Evolutionary conservation across 2,797 vertebrate genomes (phyloP), one percentile per base, ranked within the genome.

Genomic region (Spea hammondii): DNA sequence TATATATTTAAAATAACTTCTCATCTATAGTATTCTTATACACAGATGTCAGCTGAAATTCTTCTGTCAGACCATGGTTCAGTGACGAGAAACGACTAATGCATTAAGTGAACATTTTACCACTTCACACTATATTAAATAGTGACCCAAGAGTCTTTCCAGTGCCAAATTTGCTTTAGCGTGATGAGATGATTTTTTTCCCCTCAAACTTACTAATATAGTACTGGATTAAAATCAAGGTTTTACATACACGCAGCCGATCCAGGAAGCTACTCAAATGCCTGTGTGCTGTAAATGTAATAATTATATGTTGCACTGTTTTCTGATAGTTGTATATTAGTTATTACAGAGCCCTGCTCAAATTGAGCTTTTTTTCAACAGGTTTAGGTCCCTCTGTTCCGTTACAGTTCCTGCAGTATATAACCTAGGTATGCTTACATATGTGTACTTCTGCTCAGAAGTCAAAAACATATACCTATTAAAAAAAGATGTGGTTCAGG

Each of bases 101-200:
- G 70, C 70, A 78, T 78, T 72, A 78, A 66, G 55, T 78, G 60
- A 66, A 62, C 45, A 78, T 66, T 78, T 65, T 78, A 55, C 50
- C 71, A 69, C 60, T 78, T 78, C 62, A 66, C 76, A 78, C 76
- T 46, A n/a, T 78, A 78, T 78, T 72, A 78, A 78, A 78, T 72
- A 66, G 4, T 49, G 76, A 62, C 62, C 76, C 70, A 49, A 11
- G 70, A 78, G 76, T 72, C 62, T 57, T n/a, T 9, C 57, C 55
- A 17, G 45, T 72, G 76, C 76, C 69, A 78, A 66, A 66, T 72
- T 72, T 78, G 51, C 57, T 57, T 78, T 57, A 66, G 47, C 44
- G 48, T 65, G 44, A 72, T 72, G 55, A 47, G 50, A 49, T 72
- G 51, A 55, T 78, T 54, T 72, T 65, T 11, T 46, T 65, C 10